Conservation (phyloP, 2,113 vertebrate genomes). For the Varanus komodoensis region DNA sequence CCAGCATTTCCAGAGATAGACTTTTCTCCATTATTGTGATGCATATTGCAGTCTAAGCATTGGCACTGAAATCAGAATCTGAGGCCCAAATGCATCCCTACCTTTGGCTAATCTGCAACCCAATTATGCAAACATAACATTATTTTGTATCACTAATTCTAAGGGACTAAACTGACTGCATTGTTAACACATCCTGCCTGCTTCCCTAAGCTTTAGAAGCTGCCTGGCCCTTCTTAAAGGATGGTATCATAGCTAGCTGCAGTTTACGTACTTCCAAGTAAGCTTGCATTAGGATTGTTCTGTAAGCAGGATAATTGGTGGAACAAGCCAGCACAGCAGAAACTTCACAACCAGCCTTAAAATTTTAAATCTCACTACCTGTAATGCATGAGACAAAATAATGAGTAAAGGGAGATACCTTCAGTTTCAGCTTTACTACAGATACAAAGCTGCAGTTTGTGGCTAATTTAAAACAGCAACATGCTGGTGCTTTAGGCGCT, state of each 20-base stretch:
- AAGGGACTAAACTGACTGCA: background rate
- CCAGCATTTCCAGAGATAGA: no score
- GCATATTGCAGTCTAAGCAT: background rate
- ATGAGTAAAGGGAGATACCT: background rate
- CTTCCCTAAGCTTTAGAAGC: background rate
- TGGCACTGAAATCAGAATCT: background rate
- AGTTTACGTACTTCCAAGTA: background rate
- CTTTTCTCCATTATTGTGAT: background rate
- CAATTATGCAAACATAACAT: background rate
- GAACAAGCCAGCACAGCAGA: background rate
- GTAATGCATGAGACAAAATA: background rate
- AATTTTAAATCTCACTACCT: background rate
- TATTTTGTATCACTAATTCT: background rate
- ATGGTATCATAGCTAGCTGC: background rate
- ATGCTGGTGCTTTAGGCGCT: background rate
- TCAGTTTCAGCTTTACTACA: background rate
- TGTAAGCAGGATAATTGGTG: background rate
- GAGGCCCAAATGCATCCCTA: background rate
- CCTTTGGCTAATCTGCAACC: background rate
- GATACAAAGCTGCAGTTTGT: background rate
- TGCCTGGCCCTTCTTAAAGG: background rate
- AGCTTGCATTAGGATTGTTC: background rate
- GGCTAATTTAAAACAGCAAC: background rate
- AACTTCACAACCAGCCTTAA: background rate
- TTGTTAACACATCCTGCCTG: background rate